Evolutionary conservation across 2,888 invertebrate species (phyloP).

Genomic region (Oscheius sp.): DNA sequence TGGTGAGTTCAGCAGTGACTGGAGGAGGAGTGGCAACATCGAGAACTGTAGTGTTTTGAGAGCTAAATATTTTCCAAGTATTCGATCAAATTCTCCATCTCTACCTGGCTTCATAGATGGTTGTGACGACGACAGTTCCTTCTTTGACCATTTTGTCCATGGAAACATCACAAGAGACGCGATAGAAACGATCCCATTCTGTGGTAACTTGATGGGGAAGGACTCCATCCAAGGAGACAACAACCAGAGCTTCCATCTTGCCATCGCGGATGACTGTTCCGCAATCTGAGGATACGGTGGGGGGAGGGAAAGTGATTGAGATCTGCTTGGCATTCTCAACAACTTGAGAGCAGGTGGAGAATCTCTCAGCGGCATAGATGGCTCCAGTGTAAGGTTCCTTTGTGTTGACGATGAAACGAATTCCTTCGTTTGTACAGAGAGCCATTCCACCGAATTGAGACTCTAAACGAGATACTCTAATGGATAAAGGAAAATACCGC

Average conservation of each 20-base stretch:
- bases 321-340: constrained; percentile 70
- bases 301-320: constrained; percentile 70
- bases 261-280: constrained; percentile 70
- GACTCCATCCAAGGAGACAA: constrained; percentile 70
- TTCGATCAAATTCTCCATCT: background rate
- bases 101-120: constrained; percentile 69
- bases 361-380: constrained; percentile 70
- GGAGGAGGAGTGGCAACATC: constrained; percentile 70
- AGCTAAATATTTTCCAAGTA: constrained; percentile 29
- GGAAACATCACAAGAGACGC: constrained; percentile 69
- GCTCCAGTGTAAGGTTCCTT: constrained; percentile 71
- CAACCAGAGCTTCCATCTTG: constrained; percentile 70
- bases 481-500: constrained; percentile 48
- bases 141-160: constrained; percentile 70
- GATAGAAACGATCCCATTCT: constrained; percentile 71
- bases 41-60: constrained; percentile 65
- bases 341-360: constrained; percentile 69
- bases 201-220: constrained; percentile 70
- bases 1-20: constrained; percentile 68
- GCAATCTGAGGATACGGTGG: constrained; percentile 69
- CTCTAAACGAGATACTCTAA: constrained; percentile 29
- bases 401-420: constrained; percentile 71
- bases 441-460: constrained; percentile 71
- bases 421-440: constrained; percentile 70
- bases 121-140: constrained; percentile 70